Conservation (phyloP, 2,113 vertebrate genomes). For the mouse (Mus musculus) region DNA sequence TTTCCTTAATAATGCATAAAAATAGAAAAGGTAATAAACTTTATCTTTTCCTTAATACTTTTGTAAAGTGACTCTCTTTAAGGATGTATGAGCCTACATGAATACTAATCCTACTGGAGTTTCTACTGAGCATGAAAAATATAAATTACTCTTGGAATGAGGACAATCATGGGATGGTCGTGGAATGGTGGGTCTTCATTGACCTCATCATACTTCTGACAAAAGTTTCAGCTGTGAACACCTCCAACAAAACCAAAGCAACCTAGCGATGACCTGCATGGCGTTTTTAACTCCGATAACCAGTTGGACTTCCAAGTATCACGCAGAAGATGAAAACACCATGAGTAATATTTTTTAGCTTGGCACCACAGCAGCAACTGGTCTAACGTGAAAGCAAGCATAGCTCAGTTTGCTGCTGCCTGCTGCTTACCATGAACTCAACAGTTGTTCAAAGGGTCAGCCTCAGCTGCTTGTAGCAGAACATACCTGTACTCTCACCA, state of each 20-base stretch:
- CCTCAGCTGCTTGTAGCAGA: background rate
- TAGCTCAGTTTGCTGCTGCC: constrained; percentile 48
- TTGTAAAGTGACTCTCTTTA: background rate
- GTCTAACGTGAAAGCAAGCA: constrained; percentile 47
- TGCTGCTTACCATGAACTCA: constrained; percentile 55
- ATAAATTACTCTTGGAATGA: constrained; percentile 7
- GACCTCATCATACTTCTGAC: background rate
- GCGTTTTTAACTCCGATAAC: constrained; percentile 68
- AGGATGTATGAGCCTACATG: background rate
- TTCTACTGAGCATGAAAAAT: constrained; percentile 35
- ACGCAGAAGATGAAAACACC: constrained; percentile 6
- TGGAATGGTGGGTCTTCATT: background rate
- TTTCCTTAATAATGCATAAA: background rate
- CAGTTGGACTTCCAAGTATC: constrained; percentile 67
- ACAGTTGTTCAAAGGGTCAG: constrained; percentile 31
- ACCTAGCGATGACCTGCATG: constrained; percentile 44
- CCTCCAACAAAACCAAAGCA: constrained; percentile 27
- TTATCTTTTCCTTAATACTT: background rate
- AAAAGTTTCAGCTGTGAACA: background rate
- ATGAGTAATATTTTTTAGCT: constrained; percentile 58
- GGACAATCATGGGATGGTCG: background rate
- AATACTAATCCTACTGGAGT: constrained; percentile 4
- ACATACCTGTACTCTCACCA: background rate
- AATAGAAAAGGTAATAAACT: no score
- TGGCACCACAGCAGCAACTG: background rate